Conservation (phyloP, 2,797 vertebrate species). For the Sebastes itinus region DNA sequence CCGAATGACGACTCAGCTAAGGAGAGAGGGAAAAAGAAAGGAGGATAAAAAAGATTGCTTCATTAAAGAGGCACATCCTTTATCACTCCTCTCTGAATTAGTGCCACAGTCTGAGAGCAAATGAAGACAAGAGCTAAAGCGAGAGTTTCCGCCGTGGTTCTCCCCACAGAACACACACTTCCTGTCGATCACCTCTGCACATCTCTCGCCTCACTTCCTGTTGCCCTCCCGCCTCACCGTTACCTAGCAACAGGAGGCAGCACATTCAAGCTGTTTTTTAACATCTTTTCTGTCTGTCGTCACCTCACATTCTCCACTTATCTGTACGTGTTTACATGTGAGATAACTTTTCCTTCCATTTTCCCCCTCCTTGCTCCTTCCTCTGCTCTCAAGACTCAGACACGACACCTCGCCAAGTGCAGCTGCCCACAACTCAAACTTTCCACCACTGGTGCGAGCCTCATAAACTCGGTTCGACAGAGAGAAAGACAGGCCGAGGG, state of each 20-base stretch:
- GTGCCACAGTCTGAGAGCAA: slow-evolving; percentile 7
- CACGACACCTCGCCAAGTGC: slow-evolving; percentile 24
- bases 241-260: slow-evolving; percentile 80
- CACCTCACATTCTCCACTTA: background rate
- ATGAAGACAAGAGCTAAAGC: slow-evolving; percentile 24
- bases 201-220: slow-evolving; percentile 79
- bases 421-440: slow-evolving; percentile 58
- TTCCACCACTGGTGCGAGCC: slow-evolving; percentile 62
- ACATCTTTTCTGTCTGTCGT: background rate
- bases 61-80: background rate
- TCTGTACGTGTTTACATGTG: background rate
- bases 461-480: background rate
- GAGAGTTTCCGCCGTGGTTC: slow-evolving; percentile 61
- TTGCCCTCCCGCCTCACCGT: slow-evolving; percentile 60
- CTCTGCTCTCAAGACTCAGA: background rate
- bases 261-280: slow-evolving; percentile 32
- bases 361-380: background rate
- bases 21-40: background rate
- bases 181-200: slow-evolving; percentile 79
- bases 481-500: background rate
- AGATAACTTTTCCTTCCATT: background rate
- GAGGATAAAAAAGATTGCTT: background rate
- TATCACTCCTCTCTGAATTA: background rate
- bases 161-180: slow-evolving; percentile 74
- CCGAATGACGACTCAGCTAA: slow-evolving; percentile 28